Evolutionary conservation across 2,888 invertebrate species (phyloP).

Genomic region (Hetaerina titia): DNA sequence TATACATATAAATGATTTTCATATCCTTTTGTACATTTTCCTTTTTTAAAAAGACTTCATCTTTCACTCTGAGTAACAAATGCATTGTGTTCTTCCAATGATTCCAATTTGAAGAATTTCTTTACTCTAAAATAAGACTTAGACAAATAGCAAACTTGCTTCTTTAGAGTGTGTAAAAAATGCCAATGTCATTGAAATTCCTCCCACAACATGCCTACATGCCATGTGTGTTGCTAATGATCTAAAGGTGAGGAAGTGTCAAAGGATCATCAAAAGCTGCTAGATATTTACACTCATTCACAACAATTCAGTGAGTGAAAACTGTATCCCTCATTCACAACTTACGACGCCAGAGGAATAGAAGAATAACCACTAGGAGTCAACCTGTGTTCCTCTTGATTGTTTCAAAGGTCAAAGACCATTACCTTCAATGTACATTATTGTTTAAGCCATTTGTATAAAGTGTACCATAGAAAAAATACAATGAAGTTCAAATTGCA

Average conservation of each 20-base stretch:
- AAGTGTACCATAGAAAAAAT: constrained; percentile 63
- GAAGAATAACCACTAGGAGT: constrained; percentile 60
- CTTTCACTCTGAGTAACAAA: constrained; percentile 57
- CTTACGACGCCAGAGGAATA: constrained; percentile 51
- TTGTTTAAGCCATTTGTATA: constrained; percentile 59
- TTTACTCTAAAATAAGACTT: constrained; percentile 61
- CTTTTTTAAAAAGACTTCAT: constrained; percentile 63
- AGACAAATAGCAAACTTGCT: constrained; percentile 57
- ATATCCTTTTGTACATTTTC: constrained; percentile 63
- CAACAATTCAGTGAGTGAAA: constrained; percentile 17
- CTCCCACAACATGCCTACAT: constrained; percentile 10
- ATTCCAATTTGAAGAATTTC: constrained; percentile 59
- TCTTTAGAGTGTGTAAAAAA: constrained; percentile 47
- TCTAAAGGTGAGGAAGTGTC: constrained; percentile 23
- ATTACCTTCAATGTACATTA: constrained; percentile 59
- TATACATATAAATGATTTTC: constrained; percentile 55
- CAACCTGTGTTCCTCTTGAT: constrained; percentile 60
- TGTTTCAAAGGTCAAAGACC: constrained; percentile 50
- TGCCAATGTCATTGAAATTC: constrained; percentile 36
- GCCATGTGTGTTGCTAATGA: constrained; percentile 25
- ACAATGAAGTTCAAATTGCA: constrained; percentile 40
- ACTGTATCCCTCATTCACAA: constrained; percentile 12
- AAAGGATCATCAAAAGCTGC: constrained; percentile 50
- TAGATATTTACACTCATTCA: constrained; percentile 46
- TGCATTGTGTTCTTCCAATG: constrained; percentile 61